Conservation (phyloP, 2,113 vertebrate genomes). For the Thermophis baileyi region DNA sequence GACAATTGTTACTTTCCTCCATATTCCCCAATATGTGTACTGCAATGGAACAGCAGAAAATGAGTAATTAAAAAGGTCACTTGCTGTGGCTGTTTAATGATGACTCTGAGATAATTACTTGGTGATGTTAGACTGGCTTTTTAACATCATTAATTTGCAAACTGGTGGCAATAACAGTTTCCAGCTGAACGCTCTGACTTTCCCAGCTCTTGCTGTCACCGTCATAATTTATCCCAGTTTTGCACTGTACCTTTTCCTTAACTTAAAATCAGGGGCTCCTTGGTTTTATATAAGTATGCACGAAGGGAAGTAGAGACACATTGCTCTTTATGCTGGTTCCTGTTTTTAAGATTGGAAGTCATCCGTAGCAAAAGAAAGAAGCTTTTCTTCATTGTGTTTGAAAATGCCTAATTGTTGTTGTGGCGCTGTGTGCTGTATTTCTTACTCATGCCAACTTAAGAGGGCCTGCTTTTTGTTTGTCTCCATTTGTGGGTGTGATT, state of each 20-base stretch:
- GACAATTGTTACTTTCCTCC: slow-evolving; percentile 1
- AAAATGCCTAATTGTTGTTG: not conserved
- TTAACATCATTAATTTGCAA: slow-evolving; percentile 15
- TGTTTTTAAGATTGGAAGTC: not conserved
- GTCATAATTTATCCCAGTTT: not conserved
- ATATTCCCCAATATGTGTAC: not conserved
- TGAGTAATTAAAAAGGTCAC: slow-evolving; percentile 12
- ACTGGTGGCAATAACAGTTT: not conserved
- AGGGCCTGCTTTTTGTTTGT: not conserved
- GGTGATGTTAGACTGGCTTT: slow-evolving; percentile 4
- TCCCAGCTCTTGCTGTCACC: not conserved
- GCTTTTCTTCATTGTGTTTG: not conserved
- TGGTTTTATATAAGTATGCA: not conserved
- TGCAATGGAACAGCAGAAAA: not conserved
- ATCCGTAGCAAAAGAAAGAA: not conserved
- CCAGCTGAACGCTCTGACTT: not conserved
- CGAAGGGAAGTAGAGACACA: rapidly evolving
- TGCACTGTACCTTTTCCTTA: not conserved
- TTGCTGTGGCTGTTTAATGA: slow-evolving; percentile 22
- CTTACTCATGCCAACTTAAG: not conserved
- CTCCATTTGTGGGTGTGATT: not conserved
- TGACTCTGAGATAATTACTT: slow-evolving; percentile 24
- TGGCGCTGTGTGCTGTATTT: not conserved
- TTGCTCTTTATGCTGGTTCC: not conserved
- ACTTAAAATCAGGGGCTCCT: not conserved